These are phyloP conservation scores for Lucifuga dentata DNA, from an alignment of 2,113 vertebrate genomes.

Conservation along the genomic window DNA sequence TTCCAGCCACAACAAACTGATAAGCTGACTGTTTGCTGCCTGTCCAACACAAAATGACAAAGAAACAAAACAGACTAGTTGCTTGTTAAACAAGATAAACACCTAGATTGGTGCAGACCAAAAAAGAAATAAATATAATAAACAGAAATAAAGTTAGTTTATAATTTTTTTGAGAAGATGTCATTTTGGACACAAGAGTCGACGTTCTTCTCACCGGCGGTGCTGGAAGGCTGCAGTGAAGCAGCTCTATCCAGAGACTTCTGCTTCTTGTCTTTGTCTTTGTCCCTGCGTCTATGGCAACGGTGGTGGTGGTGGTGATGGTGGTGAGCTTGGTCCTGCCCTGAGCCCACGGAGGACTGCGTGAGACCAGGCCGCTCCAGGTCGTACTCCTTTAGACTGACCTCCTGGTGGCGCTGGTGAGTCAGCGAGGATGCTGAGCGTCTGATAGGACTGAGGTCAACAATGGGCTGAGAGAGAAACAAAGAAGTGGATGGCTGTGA, in stretches of 20 bases:
- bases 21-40: no score
- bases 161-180: no score
- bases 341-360: slow-evolving; percentile 45
- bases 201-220: slow-evolving; percentile 79
- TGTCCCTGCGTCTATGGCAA: slow-evolving; percentile 92
- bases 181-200: no score
- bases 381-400: slow-evolving; percentile 84
- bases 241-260: slow-evolving; percentile 87
- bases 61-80: no score
- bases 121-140: no score
- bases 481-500: slow-evolving; percentile 6
- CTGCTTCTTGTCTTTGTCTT: slow-evolving; percentile 91
- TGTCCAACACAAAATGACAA: no score
- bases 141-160: no score
- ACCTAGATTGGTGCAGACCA: no score
- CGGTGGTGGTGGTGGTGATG: slow-evolving; percentile 85
- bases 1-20: no score
- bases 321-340: slow-evolving; percentile 82
- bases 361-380: slow-evolving; percentile 77
- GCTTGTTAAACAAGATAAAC: no score
- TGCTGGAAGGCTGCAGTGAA: slow-evolving; percentile 80
- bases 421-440: slow-evolving; percentile 92
- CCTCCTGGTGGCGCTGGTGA: slow-evolving; percentile 84
- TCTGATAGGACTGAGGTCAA: slow-evolving; percentile 92
- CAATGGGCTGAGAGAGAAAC: slow-evolving; percentile 83